phyloP scores from a whole-genome alignment of 2,888 invertebrate genomes.

The Agrotis clavis region DNA sequence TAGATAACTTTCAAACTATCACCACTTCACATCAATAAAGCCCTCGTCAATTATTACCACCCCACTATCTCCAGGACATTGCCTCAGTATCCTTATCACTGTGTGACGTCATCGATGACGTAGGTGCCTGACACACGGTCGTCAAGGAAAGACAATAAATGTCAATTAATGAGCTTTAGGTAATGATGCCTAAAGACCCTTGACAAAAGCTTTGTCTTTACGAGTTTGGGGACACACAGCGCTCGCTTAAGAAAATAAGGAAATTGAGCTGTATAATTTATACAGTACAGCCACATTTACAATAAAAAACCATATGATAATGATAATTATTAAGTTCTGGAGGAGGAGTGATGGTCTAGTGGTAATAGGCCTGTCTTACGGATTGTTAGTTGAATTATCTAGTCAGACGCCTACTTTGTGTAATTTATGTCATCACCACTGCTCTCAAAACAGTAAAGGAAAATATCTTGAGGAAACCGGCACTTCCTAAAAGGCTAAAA shows the following conservation, averaged over 20 bases:
- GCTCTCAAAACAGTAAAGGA: no score
- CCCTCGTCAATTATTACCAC: conserved; percentile 29
- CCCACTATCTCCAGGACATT: conserved; percentile 26
- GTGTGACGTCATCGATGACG: conserved; percentile 38
- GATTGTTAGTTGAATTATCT: no score
- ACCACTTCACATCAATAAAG: not conserved
- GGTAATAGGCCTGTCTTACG: no score
- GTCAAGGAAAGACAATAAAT: conserved; percentile 20
- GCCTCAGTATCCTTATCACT: conserved; percentile 7
- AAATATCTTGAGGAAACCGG: no score
- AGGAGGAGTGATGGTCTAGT: no score
- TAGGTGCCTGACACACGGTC: conserved; percentile 33
- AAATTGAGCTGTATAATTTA: no score
- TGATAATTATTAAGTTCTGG: no score
- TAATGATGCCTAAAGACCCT: conserved; percentile 8
- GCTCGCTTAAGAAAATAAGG: not conserved
- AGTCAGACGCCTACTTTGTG: no score
- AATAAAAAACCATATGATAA: no score
- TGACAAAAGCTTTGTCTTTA: conserved; percentile 10
- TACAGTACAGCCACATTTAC: no score
- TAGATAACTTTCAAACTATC: not conserved
- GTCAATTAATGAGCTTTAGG: conserved; percentile 9
- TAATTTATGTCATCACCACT: no score
- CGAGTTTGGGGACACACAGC: not conserved
- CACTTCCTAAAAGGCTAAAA: no score